A percentile compares a stretch with the other conserved stretches of the same genome.
Evolutionary conservation across 2,888 invertebrate genomes (phyloP).

Genomic region (Galeruca laticollis): DNA sequence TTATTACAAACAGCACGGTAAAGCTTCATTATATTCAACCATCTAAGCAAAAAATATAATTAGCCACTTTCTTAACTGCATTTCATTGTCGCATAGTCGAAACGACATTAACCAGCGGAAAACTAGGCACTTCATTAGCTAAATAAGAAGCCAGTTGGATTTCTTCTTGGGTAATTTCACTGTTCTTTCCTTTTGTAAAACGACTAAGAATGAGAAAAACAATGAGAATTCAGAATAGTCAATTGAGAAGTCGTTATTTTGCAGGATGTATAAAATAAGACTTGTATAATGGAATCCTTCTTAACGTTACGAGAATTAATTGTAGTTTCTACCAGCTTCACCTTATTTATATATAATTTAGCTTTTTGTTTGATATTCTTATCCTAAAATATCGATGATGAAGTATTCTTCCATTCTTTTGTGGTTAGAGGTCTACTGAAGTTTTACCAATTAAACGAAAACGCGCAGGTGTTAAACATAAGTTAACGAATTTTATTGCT

Average conservation of each 20-base stretch:
- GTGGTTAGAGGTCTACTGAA: no score
- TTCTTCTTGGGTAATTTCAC: conserved; percentile 22
- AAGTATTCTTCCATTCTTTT: no score
- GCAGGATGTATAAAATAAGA: not conserved
- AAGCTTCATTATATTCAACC: no score
- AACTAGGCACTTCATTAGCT: conserved; percentile 36
- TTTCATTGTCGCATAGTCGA: not conserved
- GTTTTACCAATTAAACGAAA: no score
- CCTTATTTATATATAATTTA: no score
- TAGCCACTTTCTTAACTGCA: conserved; percentile 14
- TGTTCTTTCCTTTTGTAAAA: conserved; percentile 24
- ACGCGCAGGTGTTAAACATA: no score
- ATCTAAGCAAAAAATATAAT: not conserved
- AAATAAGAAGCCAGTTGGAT: conserved; percentile 32
- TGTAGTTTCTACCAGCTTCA: no score
- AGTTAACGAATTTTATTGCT: no score
- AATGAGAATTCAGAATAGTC: conserved; percentile 6
- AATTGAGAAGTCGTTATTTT: conserved; percentile 8
- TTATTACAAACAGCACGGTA: no score
- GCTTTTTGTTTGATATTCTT: no score
- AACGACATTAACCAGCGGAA: conserved; percentile 28
- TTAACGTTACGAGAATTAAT: not conserved
- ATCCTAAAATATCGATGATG: no score
- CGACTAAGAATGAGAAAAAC: conserved; percentile 16
- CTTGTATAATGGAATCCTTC: not conserved